A percentile compares a stretch with the other conserved stretches of the same genome.
Evolutionary conservation across 2,797 vertebrate genomes (phyloP).

Genomic region (Falco rusticolus): DNA sequence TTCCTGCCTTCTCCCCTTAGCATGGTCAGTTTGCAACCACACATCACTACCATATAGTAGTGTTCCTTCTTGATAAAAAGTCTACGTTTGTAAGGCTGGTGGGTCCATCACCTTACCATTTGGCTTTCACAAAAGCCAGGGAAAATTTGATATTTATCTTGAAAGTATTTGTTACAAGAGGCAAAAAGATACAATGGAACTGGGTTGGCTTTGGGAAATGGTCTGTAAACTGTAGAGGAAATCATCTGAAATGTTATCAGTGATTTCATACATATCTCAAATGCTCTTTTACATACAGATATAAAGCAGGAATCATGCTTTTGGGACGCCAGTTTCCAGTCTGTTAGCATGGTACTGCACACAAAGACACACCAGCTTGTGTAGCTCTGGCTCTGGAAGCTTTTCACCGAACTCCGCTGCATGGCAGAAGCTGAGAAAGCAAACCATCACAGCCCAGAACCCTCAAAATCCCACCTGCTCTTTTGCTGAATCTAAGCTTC

Average conservation of each 20-base stretch:
- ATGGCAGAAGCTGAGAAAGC: neutral
- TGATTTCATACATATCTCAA: neutral
- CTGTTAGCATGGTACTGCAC: neutral
- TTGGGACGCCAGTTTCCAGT: neutral
- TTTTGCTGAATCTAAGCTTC: neutral
- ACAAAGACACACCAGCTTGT: rapidly evolving
- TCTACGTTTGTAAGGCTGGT: neutral
- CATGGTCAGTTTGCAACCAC: neutral
- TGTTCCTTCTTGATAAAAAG: neutral
- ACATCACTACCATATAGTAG: rapidly evolving
- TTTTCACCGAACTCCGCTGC: neutral
- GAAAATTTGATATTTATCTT: neutral
- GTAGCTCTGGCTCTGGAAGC: neutral
- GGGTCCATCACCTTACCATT: neutral
- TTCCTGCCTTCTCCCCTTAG: neutral
- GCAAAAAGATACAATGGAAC: neutral
- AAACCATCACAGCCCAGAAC: neutral
- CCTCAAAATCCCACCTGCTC: neutral
- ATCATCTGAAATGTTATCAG: neutral
- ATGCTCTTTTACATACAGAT: neutral
- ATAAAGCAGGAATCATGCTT: neutral
- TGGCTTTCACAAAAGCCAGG: neutral
- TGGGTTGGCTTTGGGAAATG: neutral
- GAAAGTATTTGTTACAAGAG: neutral
- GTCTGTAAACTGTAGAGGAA: neutral